phyloP scores from a whole-genome alignment of 2,113 vertebrate genomes.

The Centropus unirufus region DNA sequence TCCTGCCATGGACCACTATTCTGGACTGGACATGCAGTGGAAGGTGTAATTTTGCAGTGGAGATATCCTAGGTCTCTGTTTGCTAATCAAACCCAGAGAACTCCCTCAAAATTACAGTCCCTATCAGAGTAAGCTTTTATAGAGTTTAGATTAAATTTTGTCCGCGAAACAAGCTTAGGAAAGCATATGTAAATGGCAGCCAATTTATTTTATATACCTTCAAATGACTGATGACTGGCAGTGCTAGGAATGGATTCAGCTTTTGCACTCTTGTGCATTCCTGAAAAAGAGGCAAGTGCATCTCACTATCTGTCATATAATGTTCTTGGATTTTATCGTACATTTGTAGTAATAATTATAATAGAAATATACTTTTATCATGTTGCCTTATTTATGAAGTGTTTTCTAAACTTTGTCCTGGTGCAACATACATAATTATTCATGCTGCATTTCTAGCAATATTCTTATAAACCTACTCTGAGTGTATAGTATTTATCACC shows the following conservation, averaged over 20 bases:
- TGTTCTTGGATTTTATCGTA: not conserved
- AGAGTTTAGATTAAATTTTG: not conserved
- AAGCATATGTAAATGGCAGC: not conserved
- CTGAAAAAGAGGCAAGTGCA: not conserved
- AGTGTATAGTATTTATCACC: not conserved
- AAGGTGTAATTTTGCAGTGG: not conserved
- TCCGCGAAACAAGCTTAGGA: not conserved
- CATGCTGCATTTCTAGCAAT: not conserved
- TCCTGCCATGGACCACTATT: fast-evolving
- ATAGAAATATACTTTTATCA: not conserved
- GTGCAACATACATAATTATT: not conserved
- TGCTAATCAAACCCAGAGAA: not conserved
- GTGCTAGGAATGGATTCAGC: not conserved
- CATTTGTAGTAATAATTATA: not conserved
- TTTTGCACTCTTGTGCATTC: not conserved
- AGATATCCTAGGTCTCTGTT: not conserved
- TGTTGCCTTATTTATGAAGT: not conserved
- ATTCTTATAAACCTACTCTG: not conserved
- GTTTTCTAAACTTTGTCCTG: not conserved
- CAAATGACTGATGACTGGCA: not conserved
- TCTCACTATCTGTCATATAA: not conserved
- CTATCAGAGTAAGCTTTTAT: not conserved
- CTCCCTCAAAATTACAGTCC: not conserved
- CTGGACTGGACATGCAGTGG: not conserved
- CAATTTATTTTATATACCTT: not conserved